Percentiles rank a stretch among this genome's conserved stretches.
These are phyloP conservation scores for Carposina sasakii DNA, from an alignment of 1,140 invertebrate genomes.

Conservation along the genomic window DNA sequence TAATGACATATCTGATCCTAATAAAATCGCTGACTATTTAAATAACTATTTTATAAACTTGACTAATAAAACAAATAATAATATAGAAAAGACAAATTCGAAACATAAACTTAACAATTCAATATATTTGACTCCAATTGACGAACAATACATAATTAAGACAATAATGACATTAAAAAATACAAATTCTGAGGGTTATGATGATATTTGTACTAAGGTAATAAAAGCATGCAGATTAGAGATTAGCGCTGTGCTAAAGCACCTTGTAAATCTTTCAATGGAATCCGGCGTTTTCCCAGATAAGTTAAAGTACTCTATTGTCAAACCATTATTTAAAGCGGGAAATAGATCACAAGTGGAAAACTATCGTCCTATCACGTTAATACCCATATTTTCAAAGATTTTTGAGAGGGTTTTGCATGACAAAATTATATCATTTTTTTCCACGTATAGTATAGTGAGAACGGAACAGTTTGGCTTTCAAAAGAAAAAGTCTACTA, in stretches of 20 bases:
- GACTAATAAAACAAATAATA: neutral
- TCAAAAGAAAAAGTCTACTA: slow-evolving; percentile 6
- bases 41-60: slow-evolving; percentile 9
- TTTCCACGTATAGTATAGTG: neutral
- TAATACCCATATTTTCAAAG: slow-evolving; percentile 10
- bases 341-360: neutral
- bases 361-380: slow-evolving; percentile 13
- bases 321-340: slow-evolving; percentile 7
- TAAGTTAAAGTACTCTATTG: neutral
- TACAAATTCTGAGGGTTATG: slow-evolving; percentile 3
- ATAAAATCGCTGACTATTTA: neutral
- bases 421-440: slow-evolving; percentile 2
- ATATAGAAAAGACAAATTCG: neutral
- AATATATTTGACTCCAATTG: neutral
- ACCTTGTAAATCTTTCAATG: slow-evolving; percentile 5
- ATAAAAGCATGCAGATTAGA: neutral
- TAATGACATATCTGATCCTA: neutral
- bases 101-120: neutral
- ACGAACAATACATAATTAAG: neutral
- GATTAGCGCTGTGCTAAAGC: neutral
- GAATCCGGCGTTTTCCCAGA: slow-evolving; percentile 4
- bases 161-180: neutral
- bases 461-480: slow-evolving; percentile 13
- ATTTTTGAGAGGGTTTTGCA: slow-evolving; percentile 10
- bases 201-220: neutral